Evolutionary conservation across 2,888 invertebrate species (phyloP).

Genomic region (Cotesia congregata): DNA sequence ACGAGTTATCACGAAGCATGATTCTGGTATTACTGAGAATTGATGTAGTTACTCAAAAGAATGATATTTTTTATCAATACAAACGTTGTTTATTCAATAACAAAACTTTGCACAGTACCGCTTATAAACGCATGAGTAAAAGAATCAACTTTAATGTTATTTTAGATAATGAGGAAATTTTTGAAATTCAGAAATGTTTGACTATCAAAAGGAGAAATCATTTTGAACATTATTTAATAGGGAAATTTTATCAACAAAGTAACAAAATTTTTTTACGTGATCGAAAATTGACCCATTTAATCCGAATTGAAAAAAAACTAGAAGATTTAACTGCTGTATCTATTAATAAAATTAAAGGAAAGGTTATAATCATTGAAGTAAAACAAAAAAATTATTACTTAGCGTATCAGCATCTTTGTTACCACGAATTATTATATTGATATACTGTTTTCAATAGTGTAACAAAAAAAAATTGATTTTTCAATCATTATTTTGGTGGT

Average conservation of each 20-base stretch:
- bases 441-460: not conserved
- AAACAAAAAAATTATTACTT: not conserved
- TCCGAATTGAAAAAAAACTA: not conserved
- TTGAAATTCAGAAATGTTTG: not conserved
- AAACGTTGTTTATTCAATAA: constrained; percentile 7
- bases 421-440: not conserved
- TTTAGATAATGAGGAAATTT: not conserved
- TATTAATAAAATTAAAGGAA: not conserved
- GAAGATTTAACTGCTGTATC: not conserved
- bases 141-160: not conserved
- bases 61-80: constrained; percentile 5
- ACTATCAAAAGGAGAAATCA: constrained; percentile 4
- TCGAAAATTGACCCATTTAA: constrained; percentile 2
- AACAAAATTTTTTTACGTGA: not conserved
- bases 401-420: not conserved
- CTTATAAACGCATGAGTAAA: not conserved
- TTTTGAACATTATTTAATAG: constrained; percentile 3
- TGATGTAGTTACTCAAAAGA: not conserved
- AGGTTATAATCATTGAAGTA: not conserved
- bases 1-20: not conserved
- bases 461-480: not conserved
- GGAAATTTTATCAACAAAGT: not conserved
- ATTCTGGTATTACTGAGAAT: constrained; percentile 8
- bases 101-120: not conserved
- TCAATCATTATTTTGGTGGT: not conserved